Base-by-base conservation (phyloP, 2,888 invertebrate genomes). In the Tinea trinotella region DNA sequence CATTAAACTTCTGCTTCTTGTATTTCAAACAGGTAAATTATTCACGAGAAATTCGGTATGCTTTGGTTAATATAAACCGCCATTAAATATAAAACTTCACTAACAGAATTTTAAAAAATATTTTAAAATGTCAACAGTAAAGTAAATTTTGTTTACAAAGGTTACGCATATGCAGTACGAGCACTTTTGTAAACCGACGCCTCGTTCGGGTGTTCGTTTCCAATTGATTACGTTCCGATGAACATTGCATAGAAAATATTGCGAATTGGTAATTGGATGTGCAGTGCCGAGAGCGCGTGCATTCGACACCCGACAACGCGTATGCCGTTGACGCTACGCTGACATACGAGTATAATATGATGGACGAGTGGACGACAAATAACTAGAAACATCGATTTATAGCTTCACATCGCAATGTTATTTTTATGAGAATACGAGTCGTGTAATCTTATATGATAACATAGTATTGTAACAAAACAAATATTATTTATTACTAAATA, bases 321-420 rank as follows among this genome's bases (percentile, higher is more conserved):
- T 67, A 71, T 81, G 81, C 64, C 67, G 64, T 62, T 80, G 82
- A 82, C 82, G 75, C 68, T 64, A 22, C 63, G 65, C 61, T 78
- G 79, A 82, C 80, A 77, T 80, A n/a, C n/a, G n/a, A n/a, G n/a
- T n/a, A 81, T 80, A 79, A 82, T 82, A 77, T 77, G 82, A 81
- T 75, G 73, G 71, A 75, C 74, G 62, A 64, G 50, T 50, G 24
- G 18, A 24, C 50, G 24, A 22, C 50, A 24, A 48, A 18, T 48
- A 19, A 50, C 24, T 24, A 24, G 15, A 24, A 24, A 24, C 22
- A 24, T 50, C 15, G 24, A 50, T 50, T 24, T 24, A 18, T 50
- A 50, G 13, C 48, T n/a, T 19, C 17, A 13, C 13, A 12, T 3
- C 7, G 18, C 48, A 18, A 3, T 18, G 18, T 48, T 18, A 18